These are phyloP conservation scores for Heliothis subflexa DNA, from an alignment of 1,140 invertebrate genomes.

Conservation along the genomic window DNA sequence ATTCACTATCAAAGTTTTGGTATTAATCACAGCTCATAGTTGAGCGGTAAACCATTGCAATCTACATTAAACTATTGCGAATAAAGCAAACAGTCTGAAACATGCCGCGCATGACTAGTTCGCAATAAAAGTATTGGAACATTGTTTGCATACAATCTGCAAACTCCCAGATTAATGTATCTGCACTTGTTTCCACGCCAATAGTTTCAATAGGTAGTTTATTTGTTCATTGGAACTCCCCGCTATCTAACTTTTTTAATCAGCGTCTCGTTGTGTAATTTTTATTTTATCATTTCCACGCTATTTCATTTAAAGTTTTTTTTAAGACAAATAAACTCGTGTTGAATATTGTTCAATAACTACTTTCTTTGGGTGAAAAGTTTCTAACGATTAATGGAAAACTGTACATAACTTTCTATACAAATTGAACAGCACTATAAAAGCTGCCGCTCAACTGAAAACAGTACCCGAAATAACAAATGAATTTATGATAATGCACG, in stretches of 20 bases:
- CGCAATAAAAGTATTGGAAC: conserved; percentile 8
- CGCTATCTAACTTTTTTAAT: conserved; percentile 16
- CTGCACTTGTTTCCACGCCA: background rate
- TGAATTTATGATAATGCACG: too few relatives aligned
- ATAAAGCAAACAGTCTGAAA: background rate
- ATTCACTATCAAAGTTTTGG: too few relatives aligned
- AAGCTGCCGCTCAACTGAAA: too few relatives aligned
- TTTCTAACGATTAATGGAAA: too few relatives aligned
- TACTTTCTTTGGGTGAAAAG: too few relatives aligned
- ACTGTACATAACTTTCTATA: too few relatives aligned
- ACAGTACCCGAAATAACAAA: too few relatives aligned
- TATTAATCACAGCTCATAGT: too few relatives aligned
- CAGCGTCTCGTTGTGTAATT: background rate
- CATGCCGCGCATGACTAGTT: background rate
- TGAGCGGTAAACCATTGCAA: too few relatives aligned
- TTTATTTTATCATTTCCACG: background rate
- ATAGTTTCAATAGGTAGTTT: conserved; percentile 7
- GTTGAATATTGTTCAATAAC: too few relatives aligned
- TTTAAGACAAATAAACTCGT: background rate
- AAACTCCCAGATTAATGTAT: conserved; percentile 1
- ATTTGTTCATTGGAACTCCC: background rate
- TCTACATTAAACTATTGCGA: background rate
- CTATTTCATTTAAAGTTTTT: background rate
- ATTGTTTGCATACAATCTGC: conserved; percentile 28
- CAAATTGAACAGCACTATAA: too few relatives aligned